Evolutionary conservation across 2,113 vertebrate genomes (phyloP).

Genomic region (Tapirus terrestris): DNA sequence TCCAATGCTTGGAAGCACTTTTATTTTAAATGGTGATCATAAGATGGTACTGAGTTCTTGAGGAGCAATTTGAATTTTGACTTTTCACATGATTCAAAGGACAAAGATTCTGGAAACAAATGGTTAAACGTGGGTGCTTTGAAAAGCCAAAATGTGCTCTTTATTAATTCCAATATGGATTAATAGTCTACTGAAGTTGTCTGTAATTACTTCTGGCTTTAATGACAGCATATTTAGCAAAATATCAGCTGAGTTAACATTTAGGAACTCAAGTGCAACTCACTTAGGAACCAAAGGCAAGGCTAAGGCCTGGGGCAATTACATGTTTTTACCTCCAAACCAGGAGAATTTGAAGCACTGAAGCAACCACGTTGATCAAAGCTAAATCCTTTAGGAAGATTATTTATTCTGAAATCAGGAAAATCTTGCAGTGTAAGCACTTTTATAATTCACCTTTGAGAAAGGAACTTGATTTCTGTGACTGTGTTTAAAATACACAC

Average conservation of each 20-base stretch:
- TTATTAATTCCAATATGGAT: not conserved
- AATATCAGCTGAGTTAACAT: slow-evolving; percentile 9
- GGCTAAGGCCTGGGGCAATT: not conserved
- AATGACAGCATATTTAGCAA: not conserved
- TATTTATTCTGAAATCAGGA: too few relatives aligned
- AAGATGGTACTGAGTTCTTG: not conserved
- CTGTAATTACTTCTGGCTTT: slow-evolving; percentile 8
- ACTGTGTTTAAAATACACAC: not conserved
- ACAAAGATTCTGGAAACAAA: not conserved
- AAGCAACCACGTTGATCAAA: slow-evolving; percentile 80
- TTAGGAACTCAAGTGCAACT: slow-evolving; percentile 35
- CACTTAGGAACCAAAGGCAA: not conserved
- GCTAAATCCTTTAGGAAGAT: slow-evolving; percentile 89
- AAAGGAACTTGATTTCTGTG: not conserved
- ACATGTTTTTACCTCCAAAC: slow-evolving; percentile 78
- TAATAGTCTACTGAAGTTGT: slow-evolving; percentile 10
- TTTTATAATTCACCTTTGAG: too few relatives aligned
- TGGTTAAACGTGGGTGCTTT: not conserved
- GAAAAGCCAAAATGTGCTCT: not conserved
- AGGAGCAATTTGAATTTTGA: slow-evolving; percentile 7
- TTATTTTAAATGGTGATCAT: not conserved
- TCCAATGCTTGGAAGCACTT: not conserved
- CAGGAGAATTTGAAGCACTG: slow-evolving; percentile 65
- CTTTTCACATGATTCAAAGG: not conserved
- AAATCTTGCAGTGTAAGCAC: slow-evolving; percentile 74